Percentiles rank a stretch among this genome's conserved stretches.
phyloP scores from a whole-genome alignment of 2,113 vertebrate genomes.

The Phyllostomus discolor region DNA sequence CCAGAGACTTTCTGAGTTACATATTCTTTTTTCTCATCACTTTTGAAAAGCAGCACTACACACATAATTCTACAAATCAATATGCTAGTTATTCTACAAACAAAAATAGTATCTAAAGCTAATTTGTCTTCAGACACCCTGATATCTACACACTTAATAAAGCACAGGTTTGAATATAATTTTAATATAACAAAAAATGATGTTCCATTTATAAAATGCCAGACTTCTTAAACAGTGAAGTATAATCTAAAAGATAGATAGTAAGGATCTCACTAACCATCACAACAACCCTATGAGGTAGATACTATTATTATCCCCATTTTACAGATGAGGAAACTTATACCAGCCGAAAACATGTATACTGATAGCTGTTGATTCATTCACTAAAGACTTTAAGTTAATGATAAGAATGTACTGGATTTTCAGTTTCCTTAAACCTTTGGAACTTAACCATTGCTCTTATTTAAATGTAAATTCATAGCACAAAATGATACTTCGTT shows the following conservation, averaged over 20 bases:
- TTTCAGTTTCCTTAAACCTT: neutral
- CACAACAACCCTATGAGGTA: neutral
- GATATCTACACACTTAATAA: neutral
- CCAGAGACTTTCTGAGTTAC: neutral
- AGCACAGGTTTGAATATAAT: neutral
- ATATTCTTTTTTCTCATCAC: neutral
- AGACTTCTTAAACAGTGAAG: neutral
- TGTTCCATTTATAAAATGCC: neutral
- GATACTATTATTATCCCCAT: neutral
- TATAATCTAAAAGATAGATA: neutral
- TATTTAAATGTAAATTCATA: constrained; percentile 10
- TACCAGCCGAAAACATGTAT: neutral
- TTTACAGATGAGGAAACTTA: neutral
- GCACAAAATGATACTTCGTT: neutral
- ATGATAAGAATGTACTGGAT: neutral
- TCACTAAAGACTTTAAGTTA: neutral
- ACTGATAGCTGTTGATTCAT: neutral
- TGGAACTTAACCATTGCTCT: neutral
- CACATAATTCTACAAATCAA: neutral
- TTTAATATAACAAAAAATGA: neutral
- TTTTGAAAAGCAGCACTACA: neutral
- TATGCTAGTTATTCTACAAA: neutral
- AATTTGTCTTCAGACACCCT: neutral
- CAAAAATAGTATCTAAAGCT: neutral
- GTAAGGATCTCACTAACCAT: neutral